Evolutionary conservation across 2,888 invertebrate species (phyloP).

Genomic region (Ditula angustiorana): DNA sequence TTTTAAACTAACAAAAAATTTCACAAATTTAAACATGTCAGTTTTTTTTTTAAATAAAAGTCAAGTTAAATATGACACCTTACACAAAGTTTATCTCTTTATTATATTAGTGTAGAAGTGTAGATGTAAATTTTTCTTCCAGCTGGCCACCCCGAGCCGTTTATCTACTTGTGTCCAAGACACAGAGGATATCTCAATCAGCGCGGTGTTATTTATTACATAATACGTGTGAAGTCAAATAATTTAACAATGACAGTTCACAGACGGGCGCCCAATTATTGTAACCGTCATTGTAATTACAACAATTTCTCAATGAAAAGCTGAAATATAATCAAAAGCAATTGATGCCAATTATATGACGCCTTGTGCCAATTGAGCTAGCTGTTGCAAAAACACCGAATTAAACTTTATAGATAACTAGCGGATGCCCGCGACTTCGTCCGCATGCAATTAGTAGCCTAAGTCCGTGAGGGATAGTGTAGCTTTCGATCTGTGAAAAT

Average conservation of each 20-base stretch:
- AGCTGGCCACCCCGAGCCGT: background rate
- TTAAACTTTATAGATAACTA: background rate
- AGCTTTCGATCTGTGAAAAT: too few relatives aligned
- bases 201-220: background rate
- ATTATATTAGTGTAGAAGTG: too few relatives aligned
- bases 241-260: background rate
- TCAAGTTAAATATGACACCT: too few relatives aligned
- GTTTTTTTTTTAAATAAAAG: too few relatives aligned
- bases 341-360: slow-evolving; percentile 32
- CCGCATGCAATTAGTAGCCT: too few relatives aligned
- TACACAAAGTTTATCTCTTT: too few relatives aligned
- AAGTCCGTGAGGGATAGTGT: too few relatives aligned
- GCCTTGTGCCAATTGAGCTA: slow-evolving; percentile 7
- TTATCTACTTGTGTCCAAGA: background rate
- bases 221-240: background rate
- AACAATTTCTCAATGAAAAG: slow-evolving; percentile 24
- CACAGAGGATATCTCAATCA: background rate
- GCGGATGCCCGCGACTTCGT: too few relatives aligned
- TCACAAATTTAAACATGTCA: too few relatives aligned
- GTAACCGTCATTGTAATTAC: too few relatives aligned
- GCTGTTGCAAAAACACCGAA: background rate
- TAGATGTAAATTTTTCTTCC: too few relatives aligned
- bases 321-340: slow-evolving; percentile 26
- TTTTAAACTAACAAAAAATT: too few relatives aligned
- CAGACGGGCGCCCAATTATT: background rate